phyloP scores from a whole-genome alignment of 2,113 vertebrate species.

The Gymnobelideus leadbeateri region DNA sequence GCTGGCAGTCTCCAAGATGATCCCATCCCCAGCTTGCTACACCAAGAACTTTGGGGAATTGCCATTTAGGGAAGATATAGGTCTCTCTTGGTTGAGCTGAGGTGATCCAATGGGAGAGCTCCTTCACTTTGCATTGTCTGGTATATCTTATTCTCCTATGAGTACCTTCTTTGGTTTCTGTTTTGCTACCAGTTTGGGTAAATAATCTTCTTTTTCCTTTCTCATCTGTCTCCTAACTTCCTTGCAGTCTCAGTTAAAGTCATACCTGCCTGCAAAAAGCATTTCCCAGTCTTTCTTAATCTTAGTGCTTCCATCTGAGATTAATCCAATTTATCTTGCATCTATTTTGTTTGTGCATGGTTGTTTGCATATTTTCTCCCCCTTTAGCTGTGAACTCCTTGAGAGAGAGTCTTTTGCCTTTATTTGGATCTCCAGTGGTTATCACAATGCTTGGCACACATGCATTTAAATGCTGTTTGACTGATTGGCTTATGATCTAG shows the following conservation, averaged over 20 bases:
- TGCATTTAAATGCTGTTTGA: not conserved
- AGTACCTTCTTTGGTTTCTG: not conserved
- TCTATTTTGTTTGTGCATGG: not conserved
- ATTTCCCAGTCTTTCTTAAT: not conserved
- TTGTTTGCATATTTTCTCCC: not conserved
- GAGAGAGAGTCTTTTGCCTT: not conserved
- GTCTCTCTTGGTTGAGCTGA: not conserved
- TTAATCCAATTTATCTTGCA: not conserved
- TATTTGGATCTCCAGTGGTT: not conserved
- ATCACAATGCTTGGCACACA: not conserved
- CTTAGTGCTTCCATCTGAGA: not conserved
- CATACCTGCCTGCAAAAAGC: not conserved
- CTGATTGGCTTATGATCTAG: not conserved
- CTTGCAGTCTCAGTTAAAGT: not conserved
- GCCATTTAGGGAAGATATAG: not conserved
- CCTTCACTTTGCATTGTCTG: not conserved
- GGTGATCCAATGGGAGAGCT: not conserved
- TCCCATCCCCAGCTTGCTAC: not conserved
- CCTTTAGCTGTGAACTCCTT: not conserved
- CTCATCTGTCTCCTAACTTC: not conserved
- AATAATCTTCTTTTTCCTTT: not conserved
- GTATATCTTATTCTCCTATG: not conserved
- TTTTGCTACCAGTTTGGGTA: not conserved
- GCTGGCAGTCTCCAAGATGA: not conserved
- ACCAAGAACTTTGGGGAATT: not conserved